Percentiles rank a stretch among this genome's conserved stretches.
phyloP scores from a whole-genome alignment of 2,113 vertebrate genomes.

The Zapornia atra region DNA sequence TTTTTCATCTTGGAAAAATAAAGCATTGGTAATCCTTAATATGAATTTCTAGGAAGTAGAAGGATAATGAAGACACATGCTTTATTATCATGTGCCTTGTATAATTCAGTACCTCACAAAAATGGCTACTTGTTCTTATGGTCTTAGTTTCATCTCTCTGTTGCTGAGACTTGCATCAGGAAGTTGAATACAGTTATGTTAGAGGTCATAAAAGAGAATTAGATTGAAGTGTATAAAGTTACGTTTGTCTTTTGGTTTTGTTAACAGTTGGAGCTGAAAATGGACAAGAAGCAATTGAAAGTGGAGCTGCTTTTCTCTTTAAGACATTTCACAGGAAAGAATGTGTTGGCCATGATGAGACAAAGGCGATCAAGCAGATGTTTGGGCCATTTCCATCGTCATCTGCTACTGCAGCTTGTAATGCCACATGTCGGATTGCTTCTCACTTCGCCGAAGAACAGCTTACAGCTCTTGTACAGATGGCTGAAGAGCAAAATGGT shows the following conservation, averaged over 20 bases:
- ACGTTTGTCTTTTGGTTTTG: conserved; percentile 55
- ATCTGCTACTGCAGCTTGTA: conserved; percentile 84
- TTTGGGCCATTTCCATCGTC: conserved; percentile 93
- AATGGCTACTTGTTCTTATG: background rate
- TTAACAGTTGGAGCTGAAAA: conserved; percentile 88
- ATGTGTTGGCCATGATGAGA: conserved; percentile 88
- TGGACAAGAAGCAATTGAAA: conserved; percentile 89
- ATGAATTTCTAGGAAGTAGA: background rate
- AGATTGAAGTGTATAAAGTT: background rate
- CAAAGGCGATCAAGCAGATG: conserved; percentile 91
- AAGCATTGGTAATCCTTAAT: background rate
- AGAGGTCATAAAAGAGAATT: background rate
- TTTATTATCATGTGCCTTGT: background rate
- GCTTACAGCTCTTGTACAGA: conserved; percentile 81
- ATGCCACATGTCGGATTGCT: conserved; percentile 80
- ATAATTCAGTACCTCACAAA: background rate
- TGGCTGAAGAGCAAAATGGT: conserved; percentile 68
- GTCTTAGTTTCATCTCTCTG: background rate
- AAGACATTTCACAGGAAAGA: conserved; percentile 89
- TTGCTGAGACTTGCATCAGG: background rate
- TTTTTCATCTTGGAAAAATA: background rate
- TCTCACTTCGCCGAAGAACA: conserved; percentile 79
- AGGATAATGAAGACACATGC: conserved; percentile 4
- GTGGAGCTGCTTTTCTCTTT: conserved; percentile 91
- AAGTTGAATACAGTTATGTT: background rate